These are phyloP conservation scores for Zaprionus nigranus DNA, from an alignment of 1,140 invertebrate species.

Conservation along the genomic window DNA sequence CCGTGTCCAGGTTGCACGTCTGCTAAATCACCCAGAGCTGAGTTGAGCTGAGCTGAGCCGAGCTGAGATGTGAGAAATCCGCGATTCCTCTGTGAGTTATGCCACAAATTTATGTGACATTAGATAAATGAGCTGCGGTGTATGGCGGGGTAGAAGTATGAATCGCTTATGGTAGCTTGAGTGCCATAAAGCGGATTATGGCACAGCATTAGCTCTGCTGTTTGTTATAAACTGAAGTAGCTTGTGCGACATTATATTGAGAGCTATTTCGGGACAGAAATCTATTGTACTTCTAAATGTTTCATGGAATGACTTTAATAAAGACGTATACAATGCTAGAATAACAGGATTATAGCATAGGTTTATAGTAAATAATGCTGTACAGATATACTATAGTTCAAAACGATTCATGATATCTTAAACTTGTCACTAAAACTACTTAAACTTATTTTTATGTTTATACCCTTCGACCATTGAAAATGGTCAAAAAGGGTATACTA, in stretches of 20 bases:
- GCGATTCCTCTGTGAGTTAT: constrained; percentile 17
- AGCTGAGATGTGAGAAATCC: constrained; percentile 21
- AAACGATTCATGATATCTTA: too few relatives aligned
- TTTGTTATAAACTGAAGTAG: not conserved
- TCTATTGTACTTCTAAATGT: not conserved
- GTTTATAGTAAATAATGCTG: too few relatives aligned
- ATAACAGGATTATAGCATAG: not conserved
- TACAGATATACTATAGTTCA: too few relatives aligned
- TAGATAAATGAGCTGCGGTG: constrained; percentile 30
- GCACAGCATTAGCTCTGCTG: not conserved
- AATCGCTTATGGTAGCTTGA: not conserved
- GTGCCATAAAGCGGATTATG: constrained; percentile 1
- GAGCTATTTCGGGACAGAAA: not conserved
- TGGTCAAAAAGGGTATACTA: too few relatives aligned
- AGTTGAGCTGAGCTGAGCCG: not conserved
- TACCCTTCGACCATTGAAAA: too few relatives aligned
- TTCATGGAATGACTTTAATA: too few relatives aligned
- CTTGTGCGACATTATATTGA: too few relatives aligned
- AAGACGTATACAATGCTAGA: too few relatives aligned
- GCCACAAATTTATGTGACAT: constrained; percentile 48
- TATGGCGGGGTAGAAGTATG: not conserved
- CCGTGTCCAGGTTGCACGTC: constrained; percentile 47
- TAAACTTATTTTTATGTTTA: too few relatives aligned
- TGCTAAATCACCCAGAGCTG: constrained; percentile 6
- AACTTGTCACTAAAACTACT: too few relatives aligned